Base-by-base conservation (phyloP, 2,113 vertebrate species). In the Ceyx melanurus region DNA sequence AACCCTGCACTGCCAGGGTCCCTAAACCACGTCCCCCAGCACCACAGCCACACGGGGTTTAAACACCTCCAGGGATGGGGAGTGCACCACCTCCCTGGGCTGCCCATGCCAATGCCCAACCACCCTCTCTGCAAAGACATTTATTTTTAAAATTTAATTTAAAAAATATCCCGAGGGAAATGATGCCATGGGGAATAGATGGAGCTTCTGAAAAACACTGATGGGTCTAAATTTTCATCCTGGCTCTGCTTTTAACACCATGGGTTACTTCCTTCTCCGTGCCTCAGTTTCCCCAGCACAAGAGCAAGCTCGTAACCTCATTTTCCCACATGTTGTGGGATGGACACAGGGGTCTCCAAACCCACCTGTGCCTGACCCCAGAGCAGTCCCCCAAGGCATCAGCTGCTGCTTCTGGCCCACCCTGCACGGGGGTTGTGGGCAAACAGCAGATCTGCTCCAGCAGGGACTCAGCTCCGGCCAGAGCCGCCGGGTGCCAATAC, bases 391-490 rank as follows among this genome's bases (percentile, higher is more conserved):
- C 8, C 45, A 11, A 15, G 23, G 28, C 0, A 46, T 9, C 70
- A 74, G 8, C 77, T 5, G n/a, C 3, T 33, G 53, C 70, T 82
- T 62, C 20, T 35, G 26, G 20, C 23, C 45, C 54, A 0, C 5
- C 1, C 15, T 19, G 37, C 58, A 11, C 10, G 6, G 17, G 22
- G 1, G 10, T 48, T 15, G 42, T 70, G 43, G 53, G 46, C 43
- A 79, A 91, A 29, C 65, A 54, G 43, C 64, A 28, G 7, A 10
- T 17, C 2, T 0, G 0, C 29, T 18, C 10, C 11, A 6, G 26
- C 2, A 0, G 23, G 50, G 76, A 0, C 54, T 43, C 8, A 0
- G 3, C 64, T 50, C 43, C 1, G 22, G 28, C 51, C 83, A 0
- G n/a, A 10, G 53, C 77, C 28, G 76, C 1, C 1, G 62, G 73